Percentiles rank a stretch among this genome's conserved stretches.
Evolutionary conservation across 2,888 invertebrate genomes (phyloP).

Genomic region (Drosophila affinis): DNA sequence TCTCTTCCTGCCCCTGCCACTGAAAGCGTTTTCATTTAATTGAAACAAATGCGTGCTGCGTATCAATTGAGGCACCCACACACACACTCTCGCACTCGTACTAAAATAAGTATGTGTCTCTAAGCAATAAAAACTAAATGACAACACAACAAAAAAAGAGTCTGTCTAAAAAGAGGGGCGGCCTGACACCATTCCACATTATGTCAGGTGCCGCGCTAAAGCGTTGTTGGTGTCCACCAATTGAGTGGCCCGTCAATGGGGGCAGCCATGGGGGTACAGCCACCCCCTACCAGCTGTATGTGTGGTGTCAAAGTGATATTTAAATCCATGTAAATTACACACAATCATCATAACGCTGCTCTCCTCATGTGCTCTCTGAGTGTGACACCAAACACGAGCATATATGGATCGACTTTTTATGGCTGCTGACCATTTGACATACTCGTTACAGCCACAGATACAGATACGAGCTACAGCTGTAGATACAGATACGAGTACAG

Average conservation of each 20-base stretch:
- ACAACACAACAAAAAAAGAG: slow-evolving; percentile 27
- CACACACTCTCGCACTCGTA: slow-evolving; percentile 1
- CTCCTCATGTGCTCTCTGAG: slow-evolving; percentile 37
- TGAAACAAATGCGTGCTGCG: slow-evolving; percentile 79
- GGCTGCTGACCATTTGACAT: slow-evolving; percentile 47
- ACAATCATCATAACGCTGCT: slow-evolving; percentile 62
- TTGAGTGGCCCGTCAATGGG: slow-evolving; percentile 43
- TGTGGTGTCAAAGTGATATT: slow-evolving; percentile 45
- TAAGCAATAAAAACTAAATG: slow-evolving; percentile 44
- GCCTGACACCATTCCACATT: slow-evolving; percentile 24
- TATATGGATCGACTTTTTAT: slow-evolving; percentile 58
- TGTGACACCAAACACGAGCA: slow-evolving; percentile 56
- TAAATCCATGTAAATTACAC: slow-evolving; percentile 77
- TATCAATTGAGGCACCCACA: slow-evolving; percentile 67
- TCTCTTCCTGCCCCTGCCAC: slow-evolving; percentile 38
- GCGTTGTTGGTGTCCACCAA: slow-evolving; percentile 57
- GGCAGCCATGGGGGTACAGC: slow-evolving; percentile 62
- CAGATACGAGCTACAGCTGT: slow-evolving; percentile 3
- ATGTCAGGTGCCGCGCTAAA: slow-evolving; percentile 52
- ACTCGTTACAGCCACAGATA: slow-evolving; percentile 39
- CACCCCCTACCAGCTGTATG: not conserved
- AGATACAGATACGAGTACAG: too few relatives aligned
- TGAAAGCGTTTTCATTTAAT: slow-evolving; percentile 78
- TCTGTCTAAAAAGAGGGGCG: slow-evolving; percentile 19
- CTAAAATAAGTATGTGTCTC: slow-evolving; percentile 1